Evolutionary conservation across 2,888 invertebrate genomes (phyloP).

Genomic region (Euzetes globulus): DNA sequence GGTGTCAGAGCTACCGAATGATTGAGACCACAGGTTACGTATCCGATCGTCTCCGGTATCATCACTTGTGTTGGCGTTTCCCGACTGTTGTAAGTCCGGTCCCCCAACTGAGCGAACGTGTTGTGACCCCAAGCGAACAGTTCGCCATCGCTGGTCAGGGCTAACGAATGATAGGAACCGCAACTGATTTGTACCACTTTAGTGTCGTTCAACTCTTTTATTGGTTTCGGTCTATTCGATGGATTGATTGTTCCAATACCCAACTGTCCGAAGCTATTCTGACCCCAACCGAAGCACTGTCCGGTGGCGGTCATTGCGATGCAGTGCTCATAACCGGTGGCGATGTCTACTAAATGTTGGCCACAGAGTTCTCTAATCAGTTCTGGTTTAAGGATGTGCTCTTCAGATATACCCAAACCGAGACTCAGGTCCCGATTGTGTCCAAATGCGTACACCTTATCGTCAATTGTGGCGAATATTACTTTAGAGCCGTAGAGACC

Average conservation of each 20-base stretch:
- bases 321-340: background rate
- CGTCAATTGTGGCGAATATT: too few species aligned
- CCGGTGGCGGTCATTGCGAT: background rate
- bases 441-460: too few species aligned
- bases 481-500: too few species aligned
- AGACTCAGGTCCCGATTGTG: too few species aligned
- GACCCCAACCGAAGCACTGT: conserved; percentile 23
- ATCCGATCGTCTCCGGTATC: background rate
- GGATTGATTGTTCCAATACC: background rate
- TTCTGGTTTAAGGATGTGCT: background rate
- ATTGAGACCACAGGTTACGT: background rate
- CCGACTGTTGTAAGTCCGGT: background rate
- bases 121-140: background rate
- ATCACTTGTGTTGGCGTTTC: background rate
- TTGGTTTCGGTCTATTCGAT: background rate
- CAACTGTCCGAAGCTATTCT: conserved; percentile 18
- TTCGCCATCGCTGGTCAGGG: background rate
- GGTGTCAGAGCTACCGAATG: background rate
- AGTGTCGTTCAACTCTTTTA: background rate
- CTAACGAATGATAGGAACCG: background rate
- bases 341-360: background rate
- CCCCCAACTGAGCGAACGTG: background rate
- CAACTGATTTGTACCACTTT: background rate
- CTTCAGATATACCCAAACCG: too few species aligned
- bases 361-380: background rate